Evolutionary conservation across 2,888 invertebrate species (phyloP).

Genomic region (Aquatica leii): DNA sequence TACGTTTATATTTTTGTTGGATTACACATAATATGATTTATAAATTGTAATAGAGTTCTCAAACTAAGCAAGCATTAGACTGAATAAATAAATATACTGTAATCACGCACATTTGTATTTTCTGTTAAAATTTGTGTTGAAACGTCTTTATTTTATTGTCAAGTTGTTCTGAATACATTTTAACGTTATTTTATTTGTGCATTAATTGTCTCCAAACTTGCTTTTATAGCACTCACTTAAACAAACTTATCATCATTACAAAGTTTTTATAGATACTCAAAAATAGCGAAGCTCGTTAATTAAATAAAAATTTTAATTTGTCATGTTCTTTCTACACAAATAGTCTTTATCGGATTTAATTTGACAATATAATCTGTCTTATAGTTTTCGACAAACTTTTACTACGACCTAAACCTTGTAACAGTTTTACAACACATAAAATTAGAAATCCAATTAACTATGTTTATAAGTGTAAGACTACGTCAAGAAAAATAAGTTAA

Average conservation of each 20-base stretch:
- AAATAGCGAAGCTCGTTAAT: no score
- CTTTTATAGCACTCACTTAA: constrained; percentile 10
- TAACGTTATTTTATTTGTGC: constrained; percentile 8
- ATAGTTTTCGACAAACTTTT: no score
- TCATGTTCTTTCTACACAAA: no score
- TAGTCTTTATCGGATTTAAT: no score
- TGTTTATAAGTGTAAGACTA: no score
- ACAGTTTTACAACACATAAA: no score
- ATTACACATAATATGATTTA: constrained; percentile 28
- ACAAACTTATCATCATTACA: constrained; percentile 1
- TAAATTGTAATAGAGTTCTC: constrained; percentile 39
- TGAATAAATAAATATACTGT: constrained; percentile 28
- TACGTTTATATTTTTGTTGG: constrained; percentile 18
- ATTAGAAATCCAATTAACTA: no score
- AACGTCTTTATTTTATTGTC: constrained; percentile 25
- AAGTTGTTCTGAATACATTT: constrained; percentile 7
- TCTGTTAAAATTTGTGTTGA: constrained; percentile 24
- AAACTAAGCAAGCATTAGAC: constrained; percentile 32
- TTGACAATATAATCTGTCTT: no score
- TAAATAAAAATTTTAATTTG: no score
- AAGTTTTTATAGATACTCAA: neutral
- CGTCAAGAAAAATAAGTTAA: no score
- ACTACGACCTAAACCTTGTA: no score
- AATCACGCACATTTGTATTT: constrained; percentile 30
- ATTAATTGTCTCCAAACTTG: constrained; percentile 7